These are phyloP conservation scores for Columba janthina DNA, from an alignment of 2,113 vertebrate species.

Conservation along the genomic window DNA sequence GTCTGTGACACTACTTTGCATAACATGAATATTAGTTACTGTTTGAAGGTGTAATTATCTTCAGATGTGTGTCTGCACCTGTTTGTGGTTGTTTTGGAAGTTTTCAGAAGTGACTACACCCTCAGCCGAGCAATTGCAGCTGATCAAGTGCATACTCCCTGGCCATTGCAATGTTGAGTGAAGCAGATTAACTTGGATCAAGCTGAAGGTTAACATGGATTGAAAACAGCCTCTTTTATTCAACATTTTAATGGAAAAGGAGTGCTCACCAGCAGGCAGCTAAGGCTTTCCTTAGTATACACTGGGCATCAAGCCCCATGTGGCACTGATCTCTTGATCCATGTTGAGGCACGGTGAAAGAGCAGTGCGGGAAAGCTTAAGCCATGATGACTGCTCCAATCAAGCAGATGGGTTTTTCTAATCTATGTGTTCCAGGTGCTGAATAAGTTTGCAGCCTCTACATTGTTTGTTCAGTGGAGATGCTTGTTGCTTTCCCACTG, in stretches of 20 bases:
- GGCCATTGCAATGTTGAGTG: not conserved
- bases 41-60: not conserved
- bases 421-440: not conserved
- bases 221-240: not conserved
- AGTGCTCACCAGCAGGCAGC: not conserved
- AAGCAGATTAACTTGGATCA: not conserved
- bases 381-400: not conserved
- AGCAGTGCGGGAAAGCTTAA: not conserved
- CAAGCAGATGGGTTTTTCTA: not conserved
- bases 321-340: not conserved
- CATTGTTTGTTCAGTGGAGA: fast-evolving
- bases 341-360: not conserved
- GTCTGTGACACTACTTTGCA: not conserved
- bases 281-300: not conserved
- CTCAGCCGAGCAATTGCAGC: not conserved
- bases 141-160: not conserved
- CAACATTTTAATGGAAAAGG: not conserved
- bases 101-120: not conserved
- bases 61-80: not conserved
- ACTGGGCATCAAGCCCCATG: not conserved
- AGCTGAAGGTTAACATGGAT: not conserved
- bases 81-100: not conserved
- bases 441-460: not conserved
- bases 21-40: not conserved
- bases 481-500: not conserved